Evolutionary conservation across 2,888 invertebrate genomes (phyloP).

Genomic region (Lycia hirtaria): DNA sequence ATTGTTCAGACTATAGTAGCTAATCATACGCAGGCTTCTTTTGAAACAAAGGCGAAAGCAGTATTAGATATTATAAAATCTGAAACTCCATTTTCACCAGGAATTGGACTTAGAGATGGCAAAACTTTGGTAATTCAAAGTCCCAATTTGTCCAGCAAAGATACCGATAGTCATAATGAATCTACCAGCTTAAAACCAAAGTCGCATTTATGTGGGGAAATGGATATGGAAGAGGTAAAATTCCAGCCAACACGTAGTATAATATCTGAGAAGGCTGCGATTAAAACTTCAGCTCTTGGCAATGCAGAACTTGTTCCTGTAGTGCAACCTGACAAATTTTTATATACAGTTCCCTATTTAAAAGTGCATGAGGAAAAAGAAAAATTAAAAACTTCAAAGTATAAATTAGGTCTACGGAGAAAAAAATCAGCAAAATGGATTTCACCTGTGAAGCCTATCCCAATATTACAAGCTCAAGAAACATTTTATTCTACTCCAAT

Average conservation of each 20-base stretch:
- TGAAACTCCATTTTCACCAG: neutral
- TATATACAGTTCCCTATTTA: constrained; percentile 1
- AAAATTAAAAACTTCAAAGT: neutral
- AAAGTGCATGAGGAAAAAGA: neutral
- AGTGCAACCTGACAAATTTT: constrained; percentile 8
- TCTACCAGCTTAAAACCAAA: too few relatives aligned
- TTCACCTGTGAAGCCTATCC: neutral
- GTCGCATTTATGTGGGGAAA: too few relatives aligned
- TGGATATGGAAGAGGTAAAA: neutral
- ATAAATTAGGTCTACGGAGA: neutral
- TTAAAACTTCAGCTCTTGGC: neutral
- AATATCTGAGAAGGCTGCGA: neutral
- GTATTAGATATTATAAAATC: too few relatives aligned
- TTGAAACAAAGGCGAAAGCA: neutral
- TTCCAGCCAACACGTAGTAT: neutral
- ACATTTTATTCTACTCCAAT: constrained; percentile 1
- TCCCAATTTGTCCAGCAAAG: constrained; percentile 9
- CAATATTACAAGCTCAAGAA: constrained; percentile 6
- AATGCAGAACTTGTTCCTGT: neutral
- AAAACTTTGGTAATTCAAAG: neutral
- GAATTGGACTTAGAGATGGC: neutral
- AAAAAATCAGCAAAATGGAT: neutral
- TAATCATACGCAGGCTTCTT: neutral
- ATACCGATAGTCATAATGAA: too few relatives aligned
- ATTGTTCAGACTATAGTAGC: neutral